Conservation (phyloP, 2,888 invertebrate genomes). For the Cantharis flavilabris region DNA sequence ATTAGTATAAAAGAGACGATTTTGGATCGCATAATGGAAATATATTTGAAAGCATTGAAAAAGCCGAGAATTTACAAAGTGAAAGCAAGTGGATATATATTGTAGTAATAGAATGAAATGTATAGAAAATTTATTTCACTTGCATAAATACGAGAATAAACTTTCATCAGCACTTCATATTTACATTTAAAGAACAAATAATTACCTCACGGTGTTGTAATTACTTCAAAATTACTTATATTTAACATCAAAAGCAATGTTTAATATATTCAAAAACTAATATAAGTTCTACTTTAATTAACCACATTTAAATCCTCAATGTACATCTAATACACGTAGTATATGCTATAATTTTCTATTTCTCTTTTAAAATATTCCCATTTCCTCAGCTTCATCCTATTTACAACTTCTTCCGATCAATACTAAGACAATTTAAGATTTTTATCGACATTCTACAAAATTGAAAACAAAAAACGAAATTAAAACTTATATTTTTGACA, state of each 20-base stretch:
- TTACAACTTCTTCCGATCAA: neutral
- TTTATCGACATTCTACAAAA: neutral
- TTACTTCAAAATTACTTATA: neutral
- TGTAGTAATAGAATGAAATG: neutral
- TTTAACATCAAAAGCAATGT: neutral
- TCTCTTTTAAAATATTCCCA: neutral
- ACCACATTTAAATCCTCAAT: neutral
- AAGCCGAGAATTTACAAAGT: slow-evolving; percentile 7
- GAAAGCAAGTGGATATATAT: slow-evolving; percentile 4
- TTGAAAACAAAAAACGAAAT: neutral
- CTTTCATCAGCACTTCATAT: neutral
- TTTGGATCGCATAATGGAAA: slow-evolving; percentile 9
- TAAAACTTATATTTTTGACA: neutral
- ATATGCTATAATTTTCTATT: neutral
- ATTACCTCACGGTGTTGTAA: neutral
- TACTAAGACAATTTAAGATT: neutral
- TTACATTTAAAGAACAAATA: neutral
- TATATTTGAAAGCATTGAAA: slow-evolving; percentile 8
- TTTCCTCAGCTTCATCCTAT: neutral
- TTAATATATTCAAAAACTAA: neutral
- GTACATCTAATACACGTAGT: neutral
- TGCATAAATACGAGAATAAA: neutral
- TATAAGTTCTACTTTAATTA: neutral
- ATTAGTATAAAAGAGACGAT: neutral
- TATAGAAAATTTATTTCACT: neutral